A percentile compares a stretch with the other conserved stretches of the same genome.
These are phyloP conservation scores for Himalopsyche tibetana DNA, from an alignment of 2,888 invertebrate genomes.

Conservation along the genomic window DNA sequence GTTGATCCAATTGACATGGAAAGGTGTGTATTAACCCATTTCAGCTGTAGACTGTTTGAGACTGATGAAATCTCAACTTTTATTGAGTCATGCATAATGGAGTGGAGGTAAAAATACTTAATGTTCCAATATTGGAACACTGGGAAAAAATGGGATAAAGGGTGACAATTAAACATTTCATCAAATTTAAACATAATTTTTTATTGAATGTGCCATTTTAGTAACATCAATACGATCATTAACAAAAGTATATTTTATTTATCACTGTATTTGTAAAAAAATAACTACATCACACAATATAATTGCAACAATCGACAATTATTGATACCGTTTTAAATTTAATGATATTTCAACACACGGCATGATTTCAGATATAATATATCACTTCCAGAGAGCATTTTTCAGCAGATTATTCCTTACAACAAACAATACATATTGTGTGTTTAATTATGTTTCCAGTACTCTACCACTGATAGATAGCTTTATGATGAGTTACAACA, in stretches of 20 bases:
- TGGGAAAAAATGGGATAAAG: not conserved
- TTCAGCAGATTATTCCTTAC: not conserved
- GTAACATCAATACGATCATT: not conserved
- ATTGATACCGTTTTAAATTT: not conserved
- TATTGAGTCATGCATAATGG: too few species aligned
- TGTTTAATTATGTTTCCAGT: too few species aligned
- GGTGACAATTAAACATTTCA: not conserved
- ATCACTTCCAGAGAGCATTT: conserved; percentile 29
- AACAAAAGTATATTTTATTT: not conserved
- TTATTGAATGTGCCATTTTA: conserved; percentile 11
- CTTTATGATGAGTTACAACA: too few species aligned
- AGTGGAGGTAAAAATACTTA: too few species aligned
- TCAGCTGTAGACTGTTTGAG: too few species aligned
- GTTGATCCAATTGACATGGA: not conserved
- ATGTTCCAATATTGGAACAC: too few species aligned
- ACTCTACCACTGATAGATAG: too few species aligned
- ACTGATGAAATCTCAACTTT: too few species aligned
- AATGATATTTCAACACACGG: not conserved
- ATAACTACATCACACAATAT: conserved; percentile 21
- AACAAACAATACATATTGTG: too few species aligned
- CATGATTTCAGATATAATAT: not conserved
- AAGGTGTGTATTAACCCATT: not conserved
- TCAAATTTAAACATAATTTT: not conserved
- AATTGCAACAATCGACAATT: not conserved
- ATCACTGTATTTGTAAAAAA: conserved; percentile 26